Evolutionary conservation across 2,888 invertebrate species (phyloP).

Genomic region (Trachelus stipa): DNA sequence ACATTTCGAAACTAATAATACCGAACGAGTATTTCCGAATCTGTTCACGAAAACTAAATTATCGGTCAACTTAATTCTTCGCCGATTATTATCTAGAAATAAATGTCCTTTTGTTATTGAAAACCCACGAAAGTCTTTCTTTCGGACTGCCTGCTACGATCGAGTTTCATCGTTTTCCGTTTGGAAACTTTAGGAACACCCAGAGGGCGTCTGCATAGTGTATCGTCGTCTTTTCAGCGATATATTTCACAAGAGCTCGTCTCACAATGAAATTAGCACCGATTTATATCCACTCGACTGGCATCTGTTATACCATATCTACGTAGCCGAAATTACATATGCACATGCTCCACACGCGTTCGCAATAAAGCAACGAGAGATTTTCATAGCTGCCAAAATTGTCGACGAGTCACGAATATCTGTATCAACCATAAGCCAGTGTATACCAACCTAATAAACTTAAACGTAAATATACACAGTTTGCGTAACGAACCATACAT

Average conservation of each 20-base stretch:
- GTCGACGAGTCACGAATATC: not conserved
- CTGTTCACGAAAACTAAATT: no score
- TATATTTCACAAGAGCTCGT: not conserved
- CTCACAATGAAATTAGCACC: constrained; percentile 3
- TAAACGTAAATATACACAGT: no score
- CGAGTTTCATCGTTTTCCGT: not conserved
- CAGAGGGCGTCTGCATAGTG: not conserved
- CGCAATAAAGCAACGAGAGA: not conserved
- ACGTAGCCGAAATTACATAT: not conserved
- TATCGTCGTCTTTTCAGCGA: not conserved
- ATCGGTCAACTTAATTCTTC: no score
- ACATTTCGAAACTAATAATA: not conserved
- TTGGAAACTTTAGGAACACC: not conserved
- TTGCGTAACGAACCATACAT: no score
- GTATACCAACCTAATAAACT: not conserved
- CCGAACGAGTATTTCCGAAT: no score
- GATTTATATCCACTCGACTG: constrained; percentile 6
- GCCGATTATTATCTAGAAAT: not conserved
- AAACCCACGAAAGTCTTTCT: not conserved
- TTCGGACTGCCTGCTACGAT: not conserved
- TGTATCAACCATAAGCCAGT: not conserved
- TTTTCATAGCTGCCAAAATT: not conserved
- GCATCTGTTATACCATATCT: not conserved
- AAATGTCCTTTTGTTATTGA: not conserved
- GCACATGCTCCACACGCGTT: not conserved